Base-by-base conservation (phyloP, 1,140 invertebrate genomes). In the Choristoneura fumiferana region DNA sequence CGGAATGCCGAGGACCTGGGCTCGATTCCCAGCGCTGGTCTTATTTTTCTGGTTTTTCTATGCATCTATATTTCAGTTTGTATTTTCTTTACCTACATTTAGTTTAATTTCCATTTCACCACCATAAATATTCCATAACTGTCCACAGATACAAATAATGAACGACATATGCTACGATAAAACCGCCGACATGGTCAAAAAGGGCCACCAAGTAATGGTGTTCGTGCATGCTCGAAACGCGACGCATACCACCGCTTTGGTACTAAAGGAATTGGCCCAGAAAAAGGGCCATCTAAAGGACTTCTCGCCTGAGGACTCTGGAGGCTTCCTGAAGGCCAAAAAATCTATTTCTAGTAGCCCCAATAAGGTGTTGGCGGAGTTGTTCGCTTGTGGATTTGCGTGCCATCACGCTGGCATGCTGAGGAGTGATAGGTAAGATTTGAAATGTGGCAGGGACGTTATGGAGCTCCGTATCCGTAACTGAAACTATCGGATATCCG, bases 171-270 rank as follows among this genome's bases (percentile, higher is more conserved):
- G 97, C 83, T 99, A 98, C 87, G 95, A 99, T 14, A 97, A 99
- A 91, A 95, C 97, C 4, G 68, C 94, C 0, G 93, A 96, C 9
- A 95, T 97, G 91, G 94, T 99, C 0, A 92, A 93, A 67, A 93
- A 96, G 71, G 97, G 96, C 0, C 95, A 99, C 84, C 98, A 99
- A 91, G 97, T 99, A 0, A 99, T 99, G 97, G 96, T 99, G 0
- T 99, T 99, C 90, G 99, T 99, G 0, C 98, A 99, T 88, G 97
- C 98, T 0, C 91, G 99, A 37, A 99, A 99, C 91, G 96, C 97
- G 5, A 99, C 98, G 0, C 93, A 96, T 12, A 91, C 95, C 63
- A 98, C 96, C 0, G 98, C 97, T 0, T 94, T 93, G 63, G 91
- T 92, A 14, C 73, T 98, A 0, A 93, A 93, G 58, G 96, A 98